These are phyloP conservation scores for Hozukius guyotensis DNA, from an alignment of 2,797 vertebrate genomes.

Conservation along the genomic window DNA sequence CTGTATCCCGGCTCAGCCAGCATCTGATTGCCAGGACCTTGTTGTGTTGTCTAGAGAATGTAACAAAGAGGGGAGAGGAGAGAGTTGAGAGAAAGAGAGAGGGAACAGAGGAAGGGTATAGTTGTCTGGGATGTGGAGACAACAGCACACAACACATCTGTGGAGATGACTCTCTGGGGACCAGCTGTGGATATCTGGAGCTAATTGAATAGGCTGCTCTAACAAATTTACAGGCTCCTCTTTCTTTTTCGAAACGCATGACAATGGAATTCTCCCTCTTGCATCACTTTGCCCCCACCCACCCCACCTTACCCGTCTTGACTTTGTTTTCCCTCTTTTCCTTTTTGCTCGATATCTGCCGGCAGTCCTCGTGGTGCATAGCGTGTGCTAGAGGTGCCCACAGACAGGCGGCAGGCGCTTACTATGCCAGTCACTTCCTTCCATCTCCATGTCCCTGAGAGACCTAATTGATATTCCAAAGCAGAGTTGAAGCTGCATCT, in stretches of 20 bases:
- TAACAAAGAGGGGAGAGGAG: conserved; percentile 39
- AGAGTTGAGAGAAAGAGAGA: conserved; percentile 22
- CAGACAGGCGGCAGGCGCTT: conserved; percentile 60
- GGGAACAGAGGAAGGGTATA: conserved; percentile 23
- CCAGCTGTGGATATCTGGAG: conserved; percentile 68
- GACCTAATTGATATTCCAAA: conserved; percentile 82
- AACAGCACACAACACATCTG: conserved; percentile 68
- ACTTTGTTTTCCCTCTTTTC: conserved; percentile 55
- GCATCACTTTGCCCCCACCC: conserved; percentile 49
- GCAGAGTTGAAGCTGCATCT: conserved; percentile 68
- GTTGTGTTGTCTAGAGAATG: conserved; percentile 64
- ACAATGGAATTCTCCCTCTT: conserved; percentile 63
- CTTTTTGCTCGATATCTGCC: conserved; percentile 42
- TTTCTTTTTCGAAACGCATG: conserved; percentile 62
- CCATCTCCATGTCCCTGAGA: conserved; percentile 69
- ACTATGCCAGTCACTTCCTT: conserved; percentile 78
- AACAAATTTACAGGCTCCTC: conserved; percentile 52
- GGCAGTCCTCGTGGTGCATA: conserved; percentile 28
- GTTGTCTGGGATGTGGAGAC: conserved; percentile 57
- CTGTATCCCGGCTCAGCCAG: conserved; percentile 48
- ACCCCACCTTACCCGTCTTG: conserved; percentile 33
- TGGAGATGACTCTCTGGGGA: conserved; percentile 59
- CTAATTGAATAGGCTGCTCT: conserved; percentile 71
- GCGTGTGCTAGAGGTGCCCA: conserved; percentile 52
- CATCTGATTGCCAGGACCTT: conserved; percentile 69